phyloP scores from a whole-genome alignment of 92 coral and sea anemone species.

The Phenganax subtilis region DNA sequence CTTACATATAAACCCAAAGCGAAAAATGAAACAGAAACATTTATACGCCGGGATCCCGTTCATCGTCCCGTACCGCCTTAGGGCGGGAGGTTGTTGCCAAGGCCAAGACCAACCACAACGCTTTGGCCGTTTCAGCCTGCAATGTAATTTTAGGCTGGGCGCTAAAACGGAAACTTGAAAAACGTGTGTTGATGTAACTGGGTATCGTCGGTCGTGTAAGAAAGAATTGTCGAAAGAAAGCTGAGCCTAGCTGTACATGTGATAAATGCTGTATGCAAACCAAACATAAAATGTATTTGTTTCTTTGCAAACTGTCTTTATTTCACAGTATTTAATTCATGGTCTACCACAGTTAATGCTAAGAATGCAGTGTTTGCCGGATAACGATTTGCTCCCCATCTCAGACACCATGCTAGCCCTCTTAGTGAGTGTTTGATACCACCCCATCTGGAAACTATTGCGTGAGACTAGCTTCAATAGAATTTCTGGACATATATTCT shows the following conservation, averaged over 20 bases:
- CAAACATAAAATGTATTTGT: constrained; percentile 62
- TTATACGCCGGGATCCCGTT: too few relatives aligned
- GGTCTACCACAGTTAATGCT: constrained; percentile 55
- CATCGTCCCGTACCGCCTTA: too few relatives aligned
- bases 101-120: constrained; percentile 54
- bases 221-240: not conserved
- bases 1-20: too few relatives aligned
- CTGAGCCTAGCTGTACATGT: not conserved
- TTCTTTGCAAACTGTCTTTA: constrained; percentile 57
- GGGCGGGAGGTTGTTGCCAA: constrained; percentile 44
- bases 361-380: constrained; percentile 63
- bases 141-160: too few relatives aligned
- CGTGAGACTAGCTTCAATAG: constrained; percentile 39
- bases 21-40: too few relatives aligned
- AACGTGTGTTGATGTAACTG: not conserved
- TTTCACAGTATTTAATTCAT: constrained; percentile 35
- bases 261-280: not conserved
- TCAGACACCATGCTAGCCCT: constrained; percentile 60
- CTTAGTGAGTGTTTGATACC: constrained; percentile 52
- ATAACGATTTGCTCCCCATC: constrained; percentile 64
- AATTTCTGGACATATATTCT: constrained; percentile 35
- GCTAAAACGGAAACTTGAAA: not conserved
- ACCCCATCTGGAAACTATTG: constrained; percentile 53
- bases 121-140: constrained; percentile 58
- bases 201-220: not conserved